phyloP scores from a whole-genome alignment of 2,797 vertebrate genomes.

The Characodon lateralis region DNA sequence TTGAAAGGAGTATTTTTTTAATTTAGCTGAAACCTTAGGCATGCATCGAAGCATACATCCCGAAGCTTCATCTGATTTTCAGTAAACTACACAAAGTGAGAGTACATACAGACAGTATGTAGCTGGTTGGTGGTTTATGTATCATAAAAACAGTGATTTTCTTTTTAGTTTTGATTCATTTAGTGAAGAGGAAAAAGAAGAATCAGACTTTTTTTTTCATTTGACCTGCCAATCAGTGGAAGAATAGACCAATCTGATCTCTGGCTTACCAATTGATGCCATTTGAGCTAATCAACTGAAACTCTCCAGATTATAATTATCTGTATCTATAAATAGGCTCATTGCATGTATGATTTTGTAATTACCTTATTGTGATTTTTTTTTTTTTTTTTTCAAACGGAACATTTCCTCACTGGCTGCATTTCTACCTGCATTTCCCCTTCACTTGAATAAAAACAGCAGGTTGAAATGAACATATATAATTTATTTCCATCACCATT shows the following conservation, averaged over 20 bases:
- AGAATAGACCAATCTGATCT: not conserved
- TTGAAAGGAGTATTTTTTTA: not conserved
- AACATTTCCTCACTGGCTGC: not conserved
- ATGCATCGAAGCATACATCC: too few species aligned
- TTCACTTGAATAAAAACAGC: not conserved
- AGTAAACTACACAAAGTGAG: not conserved
- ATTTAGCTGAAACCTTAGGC: not conserved
- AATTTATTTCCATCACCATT: not conserved
- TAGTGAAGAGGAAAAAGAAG: not conserved
- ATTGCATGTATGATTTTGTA: not conserved
- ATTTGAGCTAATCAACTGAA: not conserved
- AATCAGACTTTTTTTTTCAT: not conserved
- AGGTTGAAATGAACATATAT: not conserved
- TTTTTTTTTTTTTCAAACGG: not conserved
- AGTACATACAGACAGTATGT: not conserved
- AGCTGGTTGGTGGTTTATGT: not conserved
- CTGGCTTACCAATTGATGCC: not conserved
- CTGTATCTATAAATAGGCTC: not conserved
- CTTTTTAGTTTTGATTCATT: not conserved
- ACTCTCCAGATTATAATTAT: not conserved
- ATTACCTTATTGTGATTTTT: not conserved
- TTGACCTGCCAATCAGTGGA: not conserved
- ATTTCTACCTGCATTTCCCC: not conserved
- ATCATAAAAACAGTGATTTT: not conserved
- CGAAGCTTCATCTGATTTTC: not conserved